phyloP scores from a whole-genome alignment of 2,113 vertebrate species.

The Mandrillus leucophaeus region DNA sequence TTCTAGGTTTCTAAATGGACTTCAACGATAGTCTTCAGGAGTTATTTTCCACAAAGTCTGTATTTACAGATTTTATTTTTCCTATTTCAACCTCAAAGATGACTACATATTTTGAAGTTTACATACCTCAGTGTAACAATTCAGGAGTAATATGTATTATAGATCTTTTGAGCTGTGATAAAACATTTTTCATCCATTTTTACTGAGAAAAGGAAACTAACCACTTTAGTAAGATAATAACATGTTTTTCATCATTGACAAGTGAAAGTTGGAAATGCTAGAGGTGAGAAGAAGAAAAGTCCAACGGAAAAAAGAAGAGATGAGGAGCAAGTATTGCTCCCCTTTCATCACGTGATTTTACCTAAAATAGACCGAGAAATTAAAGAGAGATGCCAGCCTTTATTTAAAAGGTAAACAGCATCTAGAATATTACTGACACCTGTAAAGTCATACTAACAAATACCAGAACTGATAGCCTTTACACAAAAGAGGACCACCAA shows the following conservation, averaged over 20 bases:
- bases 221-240: slow-evolving; percentile 39
- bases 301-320: background rate
- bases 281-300: background rate
- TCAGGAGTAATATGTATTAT: slow-evolving; percentile 56
- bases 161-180: slow-evolving; percentile 68
- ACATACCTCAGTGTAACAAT: slow-evolving; percentile 40
- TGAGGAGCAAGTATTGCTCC: background rate
- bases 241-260: slow-evolving; percentile 1
- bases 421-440: background rate
- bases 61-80: slow-evolving; percentile 11
- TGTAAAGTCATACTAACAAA: background rate
- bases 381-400: background rate
- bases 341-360: background rate
- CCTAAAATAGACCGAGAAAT: background rate
- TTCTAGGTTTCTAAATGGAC: background rate
- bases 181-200: slow-evolving; percentile 65
- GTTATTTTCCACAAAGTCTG: background rate
- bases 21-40: background rate
- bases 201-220: slow-evolving; percentile 53
- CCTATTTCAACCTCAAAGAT: slow-evolving; percentile 47
- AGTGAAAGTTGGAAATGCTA: slow-evolving; percentile 23
- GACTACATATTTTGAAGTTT: slow-evolving; percentile 48
- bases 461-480: background rate
- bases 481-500: background rate
- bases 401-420: background rate